Evolutionary conservation across 2,113 vertebrate genomes (phyloP).

Genomic region (Empidonax alnorum): DNA sequence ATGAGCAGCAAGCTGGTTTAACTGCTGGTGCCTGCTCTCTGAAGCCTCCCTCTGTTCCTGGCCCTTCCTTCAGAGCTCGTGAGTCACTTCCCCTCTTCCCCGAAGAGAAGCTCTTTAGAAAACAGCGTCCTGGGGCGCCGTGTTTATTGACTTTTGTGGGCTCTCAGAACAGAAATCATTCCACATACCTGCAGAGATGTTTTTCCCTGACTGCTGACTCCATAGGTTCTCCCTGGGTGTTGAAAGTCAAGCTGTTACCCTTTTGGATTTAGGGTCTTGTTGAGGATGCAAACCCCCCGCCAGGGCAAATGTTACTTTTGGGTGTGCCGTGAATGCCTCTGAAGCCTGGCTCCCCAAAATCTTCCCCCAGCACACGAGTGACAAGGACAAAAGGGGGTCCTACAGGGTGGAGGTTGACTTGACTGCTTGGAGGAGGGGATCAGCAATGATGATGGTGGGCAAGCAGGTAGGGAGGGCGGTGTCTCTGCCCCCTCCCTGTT

Average conservation of each 20-base stretch:
- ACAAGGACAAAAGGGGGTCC: background rate
- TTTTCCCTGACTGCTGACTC: background rate
- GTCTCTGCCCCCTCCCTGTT: accelerated
- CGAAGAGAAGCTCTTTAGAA: background rate
- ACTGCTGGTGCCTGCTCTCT: background rate
- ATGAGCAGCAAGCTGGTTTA: background rate
- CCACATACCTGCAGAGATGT: background rate
- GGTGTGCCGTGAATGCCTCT: background rate
- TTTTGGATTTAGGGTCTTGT: background rate
- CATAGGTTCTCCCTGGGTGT: background rate
- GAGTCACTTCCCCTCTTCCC: slow-evolving; percentile 13
- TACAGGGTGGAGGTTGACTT: background rate
- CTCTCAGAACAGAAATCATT: background rate
- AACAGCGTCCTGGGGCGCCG: background rate
- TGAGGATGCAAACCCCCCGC: background rate
- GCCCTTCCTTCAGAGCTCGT: background rate
- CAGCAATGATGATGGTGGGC: background rate
- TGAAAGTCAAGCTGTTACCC: background rate
- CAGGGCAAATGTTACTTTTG: background rate
- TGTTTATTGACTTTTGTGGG: background rate
- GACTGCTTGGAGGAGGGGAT: background rate
- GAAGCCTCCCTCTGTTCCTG: background rate
- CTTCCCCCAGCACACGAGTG: accelerated
- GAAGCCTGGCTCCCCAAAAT: accelerated
- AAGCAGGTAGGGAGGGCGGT: background rate